Conservation (phyloP, 2,113 vertebrate genomes). For the Ammodytes marinus region DNA sequence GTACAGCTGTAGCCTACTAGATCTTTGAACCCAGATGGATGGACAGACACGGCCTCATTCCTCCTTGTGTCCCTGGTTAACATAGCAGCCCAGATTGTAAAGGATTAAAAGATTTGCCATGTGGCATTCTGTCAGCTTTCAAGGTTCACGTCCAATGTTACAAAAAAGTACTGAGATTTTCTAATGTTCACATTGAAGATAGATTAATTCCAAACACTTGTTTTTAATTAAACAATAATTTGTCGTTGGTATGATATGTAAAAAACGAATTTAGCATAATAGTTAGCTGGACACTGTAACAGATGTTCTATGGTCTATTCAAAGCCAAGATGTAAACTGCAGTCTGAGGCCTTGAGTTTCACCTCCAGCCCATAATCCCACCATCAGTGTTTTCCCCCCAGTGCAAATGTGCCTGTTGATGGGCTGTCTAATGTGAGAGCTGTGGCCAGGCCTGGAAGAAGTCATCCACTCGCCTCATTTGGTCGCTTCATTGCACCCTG, state of each 20-base stretch:
- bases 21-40: conserved; percentile 69
- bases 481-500: conserved; percentile 80
- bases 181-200: conserved; percentile 6
- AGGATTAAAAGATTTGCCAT: conserved; percentile 71
- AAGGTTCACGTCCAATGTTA: conserved; percentile 43
- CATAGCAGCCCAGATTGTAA: conserved; percentile 55
- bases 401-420: conserved; percentile 78
- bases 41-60: conserved; percentile 23
- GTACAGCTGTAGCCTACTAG: conserved; percentile 41
- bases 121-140: conserved; percentile 57
- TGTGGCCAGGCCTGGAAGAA: conserved; percentile 71
- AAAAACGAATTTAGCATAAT: conserved; percentile 5
- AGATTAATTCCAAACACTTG: not conserved
- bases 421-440: conserved; percentile 78
- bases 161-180: conserved; percentile 26
- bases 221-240: conserved; percentile 8
- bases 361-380: conserved; percentile 76
- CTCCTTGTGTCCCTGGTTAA: conserved; percentile 55
- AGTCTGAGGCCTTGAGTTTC: conserved; percentile 74
- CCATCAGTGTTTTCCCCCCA: conserved; percentile 72
- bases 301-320: conserved; percentile 35
- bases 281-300: conserved; percentile 18
- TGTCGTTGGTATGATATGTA: not conserved
- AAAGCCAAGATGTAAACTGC: conserved; percentile 67
- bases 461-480: conserved; percentile 76